Evolutionary conservation across 2,113 vertebrate genomes (phyloP), one percentile per base, ranked within the genome.

Genomic region (Pristiophorus japonicus): DNA sequence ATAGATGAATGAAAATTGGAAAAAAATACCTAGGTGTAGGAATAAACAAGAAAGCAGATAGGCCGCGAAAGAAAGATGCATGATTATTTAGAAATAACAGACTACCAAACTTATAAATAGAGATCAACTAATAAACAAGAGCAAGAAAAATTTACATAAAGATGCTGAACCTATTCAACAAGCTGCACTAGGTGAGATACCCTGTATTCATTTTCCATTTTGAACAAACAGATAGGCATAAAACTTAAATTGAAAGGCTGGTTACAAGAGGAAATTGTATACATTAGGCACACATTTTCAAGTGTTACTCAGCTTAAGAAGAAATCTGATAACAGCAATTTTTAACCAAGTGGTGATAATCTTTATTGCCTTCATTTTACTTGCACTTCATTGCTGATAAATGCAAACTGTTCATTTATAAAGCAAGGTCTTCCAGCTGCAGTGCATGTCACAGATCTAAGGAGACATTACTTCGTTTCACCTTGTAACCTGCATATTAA

Each of bases 281-380:
- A 42, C 18, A 81, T 81, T 81, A 20, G 4, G 65, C 59, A 62
- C 30, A 90, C 12, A 94, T 70, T 30, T 94, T 24, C 92, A 67
- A 94, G 70, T 70, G 24, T 20, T 67, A 27, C 65, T 67, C 42
- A 67, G 42, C 12, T 67, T 42, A 70, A 94, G 38, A 47, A 94
- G 38, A n/a, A 20, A 63, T 94, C 18, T 67, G 65, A 47, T 93
- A 45, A 45, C 27, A 94, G 0, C n/a, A 45, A 70, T 67, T 94
- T 94, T 67, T 94, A 65, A 65, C 88, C 88, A 92, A 92, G 59
- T 62, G 62, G 22, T 92, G 55, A 38, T 92, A 92, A 63, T 90
- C 47, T 59, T 51, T 38, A 10, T n/a, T 59, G 22, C 14, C 59
- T n/a, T 92, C 55, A 62, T 22, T 92, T 62, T 92, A 1, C 34